Evolutionary conservation across 2,888 invertebrate species (phyloP).

Genomic region (Shargacucullia verbasci): DNA sequence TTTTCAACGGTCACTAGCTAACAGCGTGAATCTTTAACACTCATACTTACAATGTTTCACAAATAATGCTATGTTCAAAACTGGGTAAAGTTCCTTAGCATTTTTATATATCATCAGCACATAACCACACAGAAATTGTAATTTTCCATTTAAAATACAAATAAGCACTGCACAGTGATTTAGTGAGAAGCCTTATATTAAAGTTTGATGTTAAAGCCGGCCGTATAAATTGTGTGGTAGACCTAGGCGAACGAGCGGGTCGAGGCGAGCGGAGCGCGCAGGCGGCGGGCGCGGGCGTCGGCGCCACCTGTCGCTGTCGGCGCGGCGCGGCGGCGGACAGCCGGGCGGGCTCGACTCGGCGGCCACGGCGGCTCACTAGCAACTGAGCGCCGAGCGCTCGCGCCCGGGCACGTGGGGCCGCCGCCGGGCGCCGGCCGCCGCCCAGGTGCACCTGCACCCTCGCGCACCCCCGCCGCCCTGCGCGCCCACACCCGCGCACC

Average conservation of each 20-base stretch:
- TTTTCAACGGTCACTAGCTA: constrained; percentile 45
- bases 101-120: constrained; percentile 57
- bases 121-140: constrained; percentile 64
- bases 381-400: constrained; percentile 68
- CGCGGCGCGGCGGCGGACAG: constrained; percentile 61
- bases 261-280: constrained; percentile 73
- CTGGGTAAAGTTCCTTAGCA: constrained; percentile 53
- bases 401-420: constrained; percentile 81
- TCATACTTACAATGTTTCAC: constrained; percentile 64
- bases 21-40: constrained; percentile 38
- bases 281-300: constrained; percentile 81
- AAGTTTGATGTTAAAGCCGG: constrained; percentile 77
- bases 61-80: constrained; percentile 56
- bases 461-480: constrained; percentile 54
- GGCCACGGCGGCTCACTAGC: constrained; percentile 71
- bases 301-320: constrained; percentile 79
- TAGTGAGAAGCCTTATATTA: constrained; percentile 70
- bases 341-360: constrained; percentile 60
- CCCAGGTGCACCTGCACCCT: constrained; percentile 83
- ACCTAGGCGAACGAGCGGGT: constrained; percentile 57
- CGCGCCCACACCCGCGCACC: constrained; percentile 44
- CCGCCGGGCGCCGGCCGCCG: constrained; percentile 79
- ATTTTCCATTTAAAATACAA: constrained; percentile 61
- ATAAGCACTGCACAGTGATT: constrained; percentile 76
- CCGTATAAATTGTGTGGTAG: constrained; percentile 63